phyloP scores from a whole-genome alignment of 2,113 vertebrate genomes.

The Ophthalmolycus amberensis region DNA sequence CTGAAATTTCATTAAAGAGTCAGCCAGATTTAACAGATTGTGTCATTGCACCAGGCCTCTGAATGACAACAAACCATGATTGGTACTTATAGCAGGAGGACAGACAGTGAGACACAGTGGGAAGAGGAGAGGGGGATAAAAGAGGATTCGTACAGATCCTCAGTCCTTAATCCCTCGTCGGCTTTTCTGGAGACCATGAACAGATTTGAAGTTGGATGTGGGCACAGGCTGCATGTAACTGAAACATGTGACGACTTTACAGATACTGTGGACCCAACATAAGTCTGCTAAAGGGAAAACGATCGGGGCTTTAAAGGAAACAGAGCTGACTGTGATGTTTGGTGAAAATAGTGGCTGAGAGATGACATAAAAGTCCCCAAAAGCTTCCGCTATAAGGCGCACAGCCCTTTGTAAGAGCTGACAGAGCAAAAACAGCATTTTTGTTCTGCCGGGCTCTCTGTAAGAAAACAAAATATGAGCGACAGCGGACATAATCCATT shows the following conservation, averaged over 20 bases:
- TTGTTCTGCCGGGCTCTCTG: conserved; percentile 29
- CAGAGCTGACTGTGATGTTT: not conserved
- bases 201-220: conserved; percentile 56
- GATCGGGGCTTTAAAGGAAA: not conserved
- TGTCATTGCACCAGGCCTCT: conserved; percentile 31
- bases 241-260: conserved; percentile 16
- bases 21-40: conserved; percentile 45
- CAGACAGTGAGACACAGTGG: conserved; percentile 13
- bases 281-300: not conserved
- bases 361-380: not conserved
- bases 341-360: not conserved
- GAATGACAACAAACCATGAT: conserved; percentile 37
- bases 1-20: conserved; percentile 44
- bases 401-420: not conserved
- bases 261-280: not conserved
- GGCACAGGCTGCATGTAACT: conserved; percentile 16
- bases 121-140: conserved; percentile 31
- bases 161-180: conserved; percentile 54
- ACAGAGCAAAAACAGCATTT: conserved; percentile 18
- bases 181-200: conserved; percentile 64
- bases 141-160: conserved; percentile 63
- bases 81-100: conserved; percentile 34
- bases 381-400: not conserved
- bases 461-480: conserved; percentile 55
- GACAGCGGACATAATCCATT: conserved; percentile 68